These are phyloP conservation scores for Mechanitis mazaeus DNA, from an alignment of 2,888 invertebrate species.

Conservation along the genomic window DNA sequence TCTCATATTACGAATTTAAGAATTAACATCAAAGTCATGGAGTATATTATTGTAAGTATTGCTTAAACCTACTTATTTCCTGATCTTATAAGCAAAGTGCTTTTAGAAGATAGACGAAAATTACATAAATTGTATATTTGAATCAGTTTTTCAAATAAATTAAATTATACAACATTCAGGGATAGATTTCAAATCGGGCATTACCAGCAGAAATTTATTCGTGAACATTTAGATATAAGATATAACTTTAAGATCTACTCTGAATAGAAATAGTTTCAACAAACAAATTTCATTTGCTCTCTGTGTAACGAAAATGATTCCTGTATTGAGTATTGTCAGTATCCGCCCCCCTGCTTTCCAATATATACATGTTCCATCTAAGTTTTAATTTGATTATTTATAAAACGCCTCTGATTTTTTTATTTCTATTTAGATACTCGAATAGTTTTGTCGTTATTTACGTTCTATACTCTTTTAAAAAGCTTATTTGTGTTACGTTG, in stretches of 20 bases:
- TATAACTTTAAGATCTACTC: conserved; percentile 48
- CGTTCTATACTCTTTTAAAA: conserved; percentile 35
- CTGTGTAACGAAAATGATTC: conserved; percentile 69
- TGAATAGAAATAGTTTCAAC: conserved; percentile 70
- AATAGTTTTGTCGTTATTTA: conserved; percentile 12
- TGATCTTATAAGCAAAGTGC: too few relatives aligned
- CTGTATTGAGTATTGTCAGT: conserved; percentile 17
- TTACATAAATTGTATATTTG: too few relatives aligned
- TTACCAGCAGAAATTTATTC: conserved; percentile 15
- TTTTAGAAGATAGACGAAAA: too few relatives aligned
- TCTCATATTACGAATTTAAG: too few relatives aligned
- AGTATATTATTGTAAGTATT: too few relatives aligned
- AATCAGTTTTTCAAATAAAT: too few relatives aligned
- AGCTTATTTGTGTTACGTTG: conserved; percentile 30
- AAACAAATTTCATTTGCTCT: conserved; percentile 54
- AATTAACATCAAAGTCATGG: too few relatives aligned
- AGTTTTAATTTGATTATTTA: conserved; percentile 57
- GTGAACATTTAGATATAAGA: conserved; percentile 17
- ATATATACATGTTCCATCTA: conserved; percentile 43
- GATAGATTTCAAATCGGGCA: not conserved
- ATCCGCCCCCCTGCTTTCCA: conserved; percentile 30
- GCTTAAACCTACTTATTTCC: too few relatives aligned
- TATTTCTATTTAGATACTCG: not conserved
- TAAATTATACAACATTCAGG: not conserved
- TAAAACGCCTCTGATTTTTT: conserved; percentile 21